phyloP scores from a whole-genome alignment of 2,113 vertebrate species.

The Mesoclemmys tuberculata region DNA sequence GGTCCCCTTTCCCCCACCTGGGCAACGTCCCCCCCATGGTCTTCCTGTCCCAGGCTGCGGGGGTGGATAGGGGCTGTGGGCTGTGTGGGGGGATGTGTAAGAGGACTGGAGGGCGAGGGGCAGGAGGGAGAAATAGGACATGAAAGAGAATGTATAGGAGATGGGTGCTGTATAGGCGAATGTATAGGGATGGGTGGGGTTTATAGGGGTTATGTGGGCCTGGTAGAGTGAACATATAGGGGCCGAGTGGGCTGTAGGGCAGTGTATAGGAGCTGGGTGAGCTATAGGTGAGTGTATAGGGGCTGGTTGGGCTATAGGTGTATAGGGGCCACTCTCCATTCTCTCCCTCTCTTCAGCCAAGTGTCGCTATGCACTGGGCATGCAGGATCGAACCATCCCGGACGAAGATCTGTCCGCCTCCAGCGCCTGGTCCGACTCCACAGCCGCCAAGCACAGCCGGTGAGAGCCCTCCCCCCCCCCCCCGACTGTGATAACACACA shows the following conservation, averaged over 20 bases:
- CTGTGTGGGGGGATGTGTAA: background rate
- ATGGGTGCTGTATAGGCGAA: too few species aligned
- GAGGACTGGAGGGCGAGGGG: background rate
- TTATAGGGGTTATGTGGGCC: background rate
- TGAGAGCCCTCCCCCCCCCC: constrained; percentile 41
- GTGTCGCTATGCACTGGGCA: constrained; percentile 94
- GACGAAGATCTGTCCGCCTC: constrained; percentile 92
- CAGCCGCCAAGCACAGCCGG: constrained; percentile 93
- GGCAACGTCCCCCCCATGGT: too few species aligned
- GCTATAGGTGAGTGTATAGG: background rate
- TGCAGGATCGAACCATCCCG: constrained; percentile 92
- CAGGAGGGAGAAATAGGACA: background rate
- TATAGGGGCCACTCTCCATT: background rate
- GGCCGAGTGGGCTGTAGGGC: too few species aligned
- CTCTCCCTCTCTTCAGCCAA: constrained; percentile 75
- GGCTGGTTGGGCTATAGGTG: background rate
- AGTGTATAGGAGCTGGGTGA: background rate
- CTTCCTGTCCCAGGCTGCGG: too few species aligned
- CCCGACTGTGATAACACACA: background rate
- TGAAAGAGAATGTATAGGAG: too few species aligned
- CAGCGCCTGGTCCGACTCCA: constrained; percentile 94
- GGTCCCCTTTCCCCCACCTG: too few species aligned
- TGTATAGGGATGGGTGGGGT: background rate
- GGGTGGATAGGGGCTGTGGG: background rate
- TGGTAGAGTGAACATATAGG: background rate